Conservation (phyloP, 1,140 invertebrate species). For the Philotrypesis tridentata region DNA sequence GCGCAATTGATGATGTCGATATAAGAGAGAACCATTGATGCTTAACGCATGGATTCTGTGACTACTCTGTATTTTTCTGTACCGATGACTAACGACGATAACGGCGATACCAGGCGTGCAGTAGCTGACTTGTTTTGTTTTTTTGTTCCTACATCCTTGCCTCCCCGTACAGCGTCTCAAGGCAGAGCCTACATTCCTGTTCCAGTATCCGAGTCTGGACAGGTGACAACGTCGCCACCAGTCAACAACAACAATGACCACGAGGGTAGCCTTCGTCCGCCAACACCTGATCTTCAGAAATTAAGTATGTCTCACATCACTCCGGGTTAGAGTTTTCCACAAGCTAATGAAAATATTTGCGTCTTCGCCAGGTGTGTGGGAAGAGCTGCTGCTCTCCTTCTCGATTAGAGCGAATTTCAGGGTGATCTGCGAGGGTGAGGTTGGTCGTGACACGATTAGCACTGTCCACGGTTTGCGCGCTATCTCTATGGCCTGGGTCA, state of each 20-base stretch:
- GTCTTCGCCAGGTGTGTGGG: conserved; percentile 74
- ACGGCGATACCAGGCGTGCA: not conserved
- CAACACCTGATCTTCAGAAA: conserved; percentile 68
- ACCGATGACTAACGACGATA: not conserved
- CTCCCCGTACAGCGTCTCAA: conserved; percentile 56
- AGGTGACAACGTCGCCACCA: conserved; percentile 26
- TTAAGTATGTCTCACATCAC: conserved; percentile 59
- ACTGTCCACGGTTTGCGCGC: conserved; percentile 88
- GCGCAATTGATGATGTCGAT: too few species aligned
- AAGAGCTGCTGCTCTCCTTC: conserved; percentile 85
- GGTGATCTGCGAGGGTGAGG: conserved; percentile 84
- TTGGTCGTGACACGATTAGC: conserved; percentile 86
- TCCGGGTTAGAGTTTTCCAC: not conserved
- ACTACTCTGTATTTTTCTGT: not conserved
- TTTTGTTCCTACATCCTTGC: conserved; percentile 12
- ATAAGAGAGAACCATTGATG: too few species aligned
- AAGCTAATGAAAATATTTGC: not conserved
- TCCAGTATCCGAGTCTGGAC: conserved; percentile 63
- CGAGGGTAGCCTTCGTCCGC: conserved; percentile 72
- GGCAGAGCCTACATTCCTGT: conserved; percentile 69
- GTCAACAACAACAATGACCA: conserved; percentile 78
- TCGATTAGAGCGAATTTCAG: conserved; percentile 83
- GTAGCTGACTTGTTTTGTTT: conserved; percentile 15
- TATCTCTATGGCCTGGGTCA: conserved; percentile 94
- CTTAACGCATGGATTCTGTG: not conserved